Base-by-base conservation (phyloP, 2,113 vertebrate genomes). In the Microtus ochrogaster region DNA sequence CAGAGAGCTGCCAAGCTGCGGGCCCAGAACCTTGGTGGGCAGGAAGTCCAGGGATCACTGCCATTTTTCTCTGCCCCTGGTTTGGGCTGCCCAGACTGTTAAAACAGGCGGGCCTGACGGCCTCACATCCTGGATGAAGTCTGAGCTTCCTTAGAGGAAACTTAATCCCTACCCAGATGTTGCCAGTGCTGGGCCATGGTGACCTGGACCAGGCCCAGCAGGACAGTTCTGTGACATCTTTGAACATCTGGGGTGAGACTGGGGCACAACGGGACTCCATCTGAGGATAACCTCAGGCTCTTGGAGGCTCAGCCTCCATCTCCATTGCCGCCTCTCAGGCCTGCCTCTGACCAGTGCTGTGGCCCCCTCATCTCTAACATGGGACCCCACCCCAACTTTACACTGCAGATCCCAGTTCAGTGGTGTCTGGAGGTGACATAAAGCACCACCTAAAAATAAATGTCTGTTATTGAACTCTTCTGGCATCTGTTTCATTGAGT, bases 21-120 rank as follows among this genome's bases (percentile, higher is more conserved):
- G 14, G 55, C 33, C 44, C 19, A 49, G 24, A 41, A 0, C n/a
- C 52, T 0, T 1, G 11, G 39, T n/a, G 63, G 41, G 93, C 2
- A 6, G 83, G 16, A 4, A 9, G 5, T 0, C 0, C 39, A 5
- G 47, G 0, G 2, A 17, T 1, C 52, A 2, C 21, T 14, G 2
- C 30, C 41, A 0, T 17, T 8, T 1, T 2, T 2, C 74, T 1
- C 16, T 33, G 33, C 33, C 22, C 2, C 68, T 88, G 86, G 44
- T 41, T 39, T 65, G 81, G 24, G 8, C 24, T 19, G n/a, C 52
- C 36, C 24, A 72, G 26, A 22, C 22, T 52, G 36, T 85, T 66
- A 26, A 49, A 87, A 87, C 19, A 63, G 36, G n/a, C 3, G 4
- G 22, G 4, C 44, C 21, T 52, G 44, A 33, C 3, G 44, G 44